Conservation (phyloP, 2,797 vertebrate genomes). For the Dicrostonyx torquatus region DNA sequence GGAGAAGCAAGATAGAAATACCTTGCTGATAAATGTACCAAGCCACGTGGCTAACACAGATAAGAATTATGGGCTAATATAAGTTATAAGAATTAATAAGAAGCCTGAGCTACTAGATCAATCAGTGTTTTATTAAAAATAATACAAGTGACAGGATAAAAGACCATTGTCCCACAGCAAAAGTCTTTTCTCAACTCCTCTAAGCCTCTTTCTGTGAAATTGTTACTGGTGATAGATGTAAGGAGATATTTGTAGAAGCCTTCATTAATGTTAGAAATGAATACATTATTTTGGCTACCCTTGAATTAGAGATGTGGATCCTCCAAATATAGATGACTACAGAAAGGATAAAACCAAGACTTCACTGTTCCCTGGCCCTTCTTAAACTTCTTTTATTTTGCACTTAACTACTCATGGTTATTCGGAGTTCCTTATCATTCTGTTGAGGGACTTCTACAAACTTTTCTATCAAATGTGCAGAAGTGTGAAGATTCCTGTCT, state of each 20-base stretch:
- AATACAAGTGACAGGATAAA: too few relatives aligned
- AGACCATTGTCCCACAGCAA: too few relatives aligned
- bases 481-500: background rate
- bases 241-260: background rate
- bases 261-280: background rate
- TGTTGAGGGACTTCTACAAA: background rate
- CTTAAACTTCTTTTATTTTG: background rate
- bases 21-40: too few relatives aligned
- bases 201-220: constrained; percentile 36
- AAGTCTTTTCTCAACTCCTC: background rate
- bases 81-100: too few relatives aligned
- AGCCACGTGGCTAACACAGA: too few relatives aligned
- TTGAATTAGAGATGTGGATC: background rate
- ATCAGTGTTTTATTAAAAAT: too few relatives aligned
- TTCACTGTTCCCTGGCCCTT: background rate
- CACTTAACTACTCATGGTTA: background rate
- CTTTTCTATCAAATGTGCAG: constrained; percentile 52
- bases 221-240: background rate
- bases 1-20: too few relatives aligned
- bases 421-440: constrained; percentile 28
- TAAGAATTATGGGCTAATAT: too few relatives aligned
- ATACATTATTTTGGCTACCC: background rate
- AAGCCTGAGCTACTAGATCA: too few relatives aligned
- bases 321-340: background rate
- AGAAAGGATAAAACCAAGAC: background rate